phyloP scores from a whole-genome alignment of 2,888 invertebrate genomes.

The Diplazon laetatorius region DNA sequence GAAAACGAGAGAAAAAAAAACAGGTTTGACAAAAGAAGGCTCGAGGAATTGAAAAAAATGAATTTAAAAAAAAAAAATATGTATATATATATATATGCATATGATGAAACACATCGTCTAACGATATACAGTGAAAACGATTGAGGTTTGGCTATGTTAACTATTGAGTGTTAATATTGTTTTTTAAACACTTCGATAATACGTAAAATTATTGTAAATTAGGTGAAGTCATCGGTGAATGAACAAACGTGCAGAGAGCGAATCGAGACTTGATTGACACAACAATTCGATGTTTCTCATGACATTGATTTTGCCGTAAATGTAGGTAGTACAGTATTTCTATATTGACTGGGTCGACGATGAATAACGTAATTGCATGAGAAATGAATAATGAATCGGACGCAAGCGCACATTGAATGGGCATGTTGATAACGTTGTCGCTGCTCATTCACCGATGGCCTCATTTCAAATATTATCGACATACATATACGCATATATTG shows the following conservation, averaged over 20 bases:
- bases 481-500: conserved; percentile 16
- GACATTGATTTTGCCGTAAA: too few relatives aligned
- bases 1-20: conserved; percentile 30
- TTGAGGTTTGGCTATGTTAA: conserved; percentile 60
- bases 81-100: too few relatives aligned
- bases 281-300: neutral
- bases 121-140: conserved; percentile 54
- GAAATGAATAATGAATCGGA: neutral
- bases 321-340: too few relatives aligned
- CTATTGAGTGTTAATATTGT: conserved; percentile 69
- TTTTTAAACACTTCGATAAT: conserved; percentile 69
- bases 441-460: conserved; percentile 10
- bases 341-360: neutral
- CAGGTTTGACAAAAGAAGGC: conserved; percentile 51
- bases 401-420: neutral
- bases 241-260: neutral
- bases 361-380: neutral
- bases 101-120: conserved; percentile 59
- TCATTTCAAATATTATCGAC: conserved; percentile 6
- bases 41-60: conserved; percentile 68
- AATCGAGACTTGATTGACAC: neutral
- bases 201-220: conserved; percentile 62
- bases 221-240: conserved; percentile 9
- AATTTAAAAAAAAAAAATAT: too few relatives aligned
- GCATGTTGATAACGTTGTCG: neutral